Conservation (phyloP, 2,797 vertebrate genomes). For the Sebastes iracundus region DNA sequence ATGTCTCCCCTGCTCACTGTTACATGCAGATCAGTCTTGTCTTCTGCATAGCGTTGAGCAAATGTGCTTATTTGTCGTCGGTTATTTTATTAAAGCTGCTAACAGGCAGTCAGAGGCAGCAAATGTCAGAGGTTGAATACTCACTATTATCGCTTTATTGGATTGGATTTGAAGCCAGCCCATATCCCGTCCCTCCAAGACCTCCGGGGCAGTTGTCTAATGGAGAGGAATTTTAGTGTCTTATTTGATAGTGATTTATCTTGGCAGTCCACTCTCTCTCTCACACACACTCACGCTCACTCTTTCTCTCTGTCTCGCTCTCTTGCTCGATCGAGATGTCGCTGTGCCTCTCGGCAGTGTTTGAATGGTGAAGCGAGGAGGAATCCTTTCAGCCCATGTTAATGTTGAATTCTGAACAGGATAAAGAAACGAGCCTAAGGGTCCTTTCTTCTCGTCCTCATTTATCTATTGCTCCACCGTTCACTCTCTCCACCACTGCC, state of each 20-base stretch:
- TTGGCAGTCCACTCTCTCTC: constrained; percentile 47
- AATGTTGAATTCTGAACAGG: constrained; percentile 68
- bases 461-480: constrained; percentile 55
- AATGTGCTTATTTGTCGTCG: constrained; percentile 1
- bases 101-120: constrained; percentile 43
- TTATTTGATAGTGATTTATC: constrained; percentile 72
- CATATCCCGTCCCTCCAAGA: constrained; percentile 40
- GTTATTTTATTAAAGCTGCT: constrained; percentile 49
- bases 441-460: constrained; percentile 58
- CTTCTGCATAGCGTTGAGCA: constrained; percentile 5
- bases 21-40: constrained; percentile 12
- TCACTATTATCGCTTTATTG: constrained; percentile 55
- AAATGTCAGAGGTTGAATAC: constrained; percentile 62
- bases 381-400: constrained; percentile 79
- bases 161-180: constrained; percentile 54
- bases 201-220: constrained; percentile 59
- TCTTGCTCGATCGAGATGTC: constrained; percentile 53
- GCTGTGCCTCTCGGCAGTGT: constrained; percentile 62
- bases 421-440: constrained; percentile 65
- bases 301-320: constrained; percentile 1
- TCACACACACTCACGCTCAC: constrained; percentile 3
- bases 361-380: constrained; percentile 62
- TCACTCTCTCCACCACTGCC: constrained; percentile 35
- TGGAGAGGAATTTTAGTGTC: constrained; percentile 63
- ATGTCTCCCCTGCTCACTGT: neutral